These are phyloP conservation scores for Drosophila hamatofila DNA, from an alignment of 2,888 invertebrate species.

Conservation along the genomic window DNA sequence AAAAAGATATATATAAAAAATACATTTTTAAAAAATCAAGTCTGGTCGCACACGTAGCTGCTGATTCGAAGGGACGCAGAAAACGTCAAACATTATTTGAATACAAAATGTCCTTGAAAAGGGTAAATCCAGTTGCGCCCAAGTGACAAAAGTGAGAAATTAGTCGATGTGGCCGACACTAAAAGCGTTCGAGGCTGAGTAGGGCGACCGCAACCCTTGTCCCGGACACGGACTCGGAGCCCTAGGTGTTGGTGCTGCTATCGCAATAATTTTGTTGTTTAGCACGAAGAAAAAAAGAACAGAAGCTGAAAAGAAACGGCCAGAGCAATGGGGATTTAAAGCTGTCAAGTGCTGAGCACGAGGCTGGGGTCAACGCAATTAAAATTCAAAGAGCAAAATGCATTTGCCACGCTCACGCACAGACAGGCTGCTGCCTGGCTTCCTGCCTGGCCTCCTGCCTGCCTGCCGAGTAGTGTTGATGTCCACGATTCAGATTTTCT, in stretches of 20 bases:
- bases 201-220: conserved; percentile 44
- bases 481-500: conserved; percentile 28
- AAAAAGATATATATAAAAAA: conserved; percentile 6
- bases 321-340: not conserved
- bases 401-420: conserved; percentile 62
- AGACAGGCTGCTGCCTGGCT: conserved; percentile 5
- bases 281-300: not conserved
- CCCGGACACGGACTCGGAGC: not conserved
- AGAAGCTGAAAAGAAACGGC: not conserved
- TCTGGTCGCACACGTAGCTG: conserved; percentile 49
- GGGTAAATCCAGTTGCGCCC: conserved; percentile 54
- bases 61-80: conserved; percentile 43
- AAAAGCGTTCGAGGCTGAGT: conserved; percentile 64
- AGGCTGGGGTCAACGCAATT: conserved; percentile 57
- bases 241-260: conserved; percentile 12
- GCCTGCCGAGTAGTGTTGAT: conserved; percentile 7
- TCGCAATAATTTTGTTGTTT: conserved; percentile 35
- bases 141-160: conserved; percentile 82
- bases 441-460: not conserved
- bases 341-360: conserved; percentile 31
- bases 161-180: conserved; percentile 73
- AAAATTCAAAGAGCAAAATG: conserved; percentile 74
- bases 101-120: conserved; percentile 79
- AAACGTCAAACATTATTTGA: conserved; percentile 78
- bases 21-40: not conserved